Percentiles rank a stretch among this genome's conserved stretches.
These are phyloP conservation scores for Carposina sasakii DNA, from an alignment of 1,140 invertebrate species.

Conservation along the genomic window DNA sequence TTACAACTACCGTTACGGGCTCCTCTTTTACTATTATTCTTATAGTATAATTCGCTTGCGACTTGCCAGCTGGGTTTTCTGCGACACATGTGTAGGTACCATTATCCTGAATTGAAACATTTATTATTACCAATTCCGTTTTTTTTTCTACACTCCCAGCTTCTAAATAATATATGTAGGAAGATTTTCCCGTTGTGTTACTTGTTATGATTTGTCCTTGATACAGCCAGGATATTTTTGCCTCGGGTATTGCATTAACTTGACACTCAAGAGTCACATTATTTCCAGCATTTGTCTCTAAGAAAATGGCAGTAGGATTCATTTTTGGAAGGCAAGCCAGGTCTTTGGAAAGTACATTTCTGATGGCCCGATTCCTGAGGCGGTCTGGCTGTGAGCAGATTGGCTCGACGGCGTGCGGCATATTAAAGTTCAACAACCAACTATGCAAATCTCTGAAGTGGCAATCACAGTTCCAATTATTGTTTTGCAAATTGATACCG, in stretches of 20 bases:
- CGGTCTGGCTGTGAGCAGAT: conserved; percentile 81
- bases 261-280: conserved; percentile 86
- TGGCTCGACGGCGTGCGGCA: conserved; percentile 82
- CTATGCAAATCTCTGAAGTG: conserved; percentile 81
- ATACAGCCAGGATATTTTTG: conserved; percentile 86
- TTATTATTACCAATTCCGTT: conserved; percentile 83
- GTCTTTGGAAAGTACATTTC: conserved; percentile 79
- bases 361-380: conserved; percentile 79
- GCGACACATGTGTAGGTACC: conserved; percentile 87
- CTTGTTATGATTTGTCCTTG: conserved; percentile 83
- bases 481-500: conserved; percentile 86
- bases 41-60: conserved; percentile 84
- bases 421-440: conserved; percentile 84
- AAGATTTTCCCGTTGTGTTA: conserved; percentile 77
- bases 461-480: conserved; percentile 93
- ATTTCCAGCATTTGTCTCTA: conserved; percentile 84
- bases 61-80: conserved; percentile 85
- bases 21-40: conserved; percentile 81
- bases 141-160: conserved; percentile 80
- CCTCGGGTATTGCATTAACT: conserved; percentile 84
- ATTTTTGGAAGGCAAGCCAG: conserved; percentile 88
- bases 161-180: conserved; percentile 79
- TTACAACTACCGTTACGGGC: conserved; percentile 76
- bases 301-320: conserved; percentile 78
- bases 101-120: conserved; percentile 82